phyloP scores from a whole-genome alignment of 2,888 invertebrate species.

The Sarcophaga caerulescens region DNA sequence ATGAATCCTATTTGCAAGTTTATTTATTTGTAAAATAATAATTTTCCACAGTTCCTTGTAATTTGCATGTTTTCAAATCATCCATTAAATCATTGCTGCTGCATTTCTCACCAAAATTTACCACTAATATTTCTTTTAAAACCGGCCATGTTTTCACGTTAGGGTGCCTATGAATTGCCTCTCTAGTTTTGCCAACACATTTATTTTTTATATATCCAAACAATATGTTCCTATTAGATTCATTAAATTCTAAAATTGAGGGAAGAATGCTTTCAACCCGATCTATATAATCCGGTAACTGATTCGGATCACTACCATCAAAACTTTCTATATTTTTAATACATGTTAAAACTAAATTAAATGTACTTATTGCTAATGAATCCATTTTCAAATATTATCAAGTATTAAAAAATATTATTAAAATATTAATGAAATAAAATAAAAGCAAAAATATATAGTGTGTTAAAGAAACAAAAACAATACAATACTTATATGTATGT shows the following conservation, averaged over 20 bases:
- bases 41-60: constrained; percentile 36
- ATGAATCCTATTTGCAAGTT: not conserved
- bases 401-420: no score
- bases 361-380: no score
- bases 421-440: no score
- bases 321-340: no score
- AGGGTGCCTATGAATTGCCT: no score
- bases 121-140: not conserved
- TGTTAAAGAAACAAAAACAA: no score
- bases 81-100: constrained; percentile 44
- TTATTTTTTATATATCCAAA: constrained; percentile 31
- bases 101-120: constrained; percentile 14
- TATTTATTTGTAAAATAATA: constrained; percentile 44
- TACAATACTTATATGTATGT: no score
- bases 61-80: constrained; percentile 36
- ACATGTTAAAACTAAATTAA: no score
- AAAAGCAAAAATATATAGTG: no score
- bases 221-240: not conserved
- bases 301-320: constrained; percentile 5
- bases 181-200: constrained; percentile 41
- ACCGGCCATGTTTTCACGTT: not conserved
- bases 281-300: constrained; percentile 9
- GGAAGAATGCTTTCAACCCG: not conserved
- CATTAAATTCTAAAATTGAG: not conserved
- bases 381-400: no score